phyloP scores from a whole-genome alignment of 2,113 vertebrate genomes.

The Cynoglossus semilaevis region DNA sequence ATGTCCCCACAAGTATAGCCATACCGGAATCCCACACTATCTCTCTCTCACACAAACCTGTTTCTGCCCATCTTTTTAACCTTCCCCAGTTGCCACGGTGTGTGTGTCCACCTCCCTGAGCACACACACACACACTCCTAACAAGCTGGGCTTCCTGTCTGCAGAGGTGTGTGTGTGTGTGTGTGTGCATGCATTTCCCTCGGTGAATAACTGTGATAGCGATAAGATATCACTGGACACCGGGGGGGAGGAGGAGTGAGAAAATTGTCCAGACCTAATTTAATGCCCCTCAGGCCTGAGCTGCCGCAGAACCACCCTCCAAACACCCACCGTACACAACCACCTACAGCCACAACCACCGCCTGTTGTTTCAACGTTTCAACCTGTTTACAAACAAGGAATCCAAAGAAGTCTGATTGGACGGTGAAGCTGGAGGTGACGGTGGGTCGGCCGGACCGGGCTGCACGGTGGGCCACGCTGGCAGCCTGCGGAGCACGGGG shows the following conservation, averaged over 20 bases:
- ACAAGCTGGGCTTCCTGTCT: conserved; percentile 10
- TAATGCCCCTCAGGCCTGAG: conserved; percentile 52
- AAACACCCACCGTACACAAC: no score
- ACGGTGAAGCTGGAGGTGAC: no score
- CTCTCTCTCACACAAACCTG: no score
- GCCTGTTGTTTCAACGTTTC: no score
- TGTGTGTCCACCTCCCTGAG: conserved; percentile 1
- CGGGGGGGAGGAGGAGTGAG: conserved; percentile 22
- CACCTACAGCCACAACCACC: no score
- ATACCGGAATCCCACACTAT: no score
- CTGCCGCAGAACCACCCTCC: conserved; percentile 21
- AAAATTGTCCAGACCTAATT: conserved; percentile 58
- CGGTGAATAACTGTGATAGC: conserved; percentile 19
- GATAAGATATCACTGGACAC: conserved; percentile 41
- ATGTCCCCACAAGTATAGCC: no score
- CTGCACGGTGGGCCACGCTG: no score
- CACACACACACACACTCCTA: conserved; percentile 3
- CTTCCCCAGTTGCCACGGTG: background rate
- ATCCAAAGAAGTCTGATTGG: no score
- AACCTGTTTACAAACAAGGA: no score
- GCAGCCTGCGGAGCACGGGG: conserved; percentile 18
- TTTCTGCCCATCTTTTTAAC: no score
- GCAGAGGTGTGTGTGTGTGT: background rate
- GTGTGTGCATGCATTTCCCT: conserved; percentile 2
- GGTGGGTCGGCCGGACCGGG: no score